These are phyloP conservation scores for Myotis brandtii DNA, from an alignment of 2,113 vertebrate species.

Conservation along the genomic window DNA sequence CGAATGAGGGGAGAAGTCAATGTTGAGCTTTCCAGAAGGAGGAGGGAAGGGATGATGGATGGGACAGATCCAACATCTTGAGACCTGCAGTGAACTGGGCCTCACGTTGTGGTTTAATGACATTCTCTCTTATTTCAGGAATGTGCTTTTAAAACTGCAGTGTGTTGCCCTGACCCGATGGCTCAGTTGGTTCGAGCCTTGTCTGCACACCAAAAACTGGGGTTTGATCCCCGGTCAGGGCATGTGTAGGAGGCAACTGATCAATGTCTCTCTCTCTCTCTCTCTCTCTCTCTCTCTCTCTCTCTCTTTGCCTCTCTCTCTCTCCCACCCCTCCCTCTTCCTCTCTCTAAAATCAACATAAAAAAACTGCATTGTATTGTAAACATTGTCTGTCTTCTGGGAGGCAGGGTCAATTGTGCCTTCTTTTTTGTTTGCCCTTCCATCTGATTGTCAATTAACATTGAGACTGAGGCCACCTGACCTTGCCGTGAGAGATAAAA, in stretches of 20 bases:
- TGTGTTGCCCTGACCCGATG: neutral
- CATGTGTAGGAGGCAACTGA: neutral
- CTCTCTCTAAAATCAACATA: neutral
- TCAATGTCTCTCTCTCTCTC: too few relatives aligned
- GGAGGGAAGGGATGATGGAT: neutral
- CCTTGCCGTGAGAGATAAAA: neutral
- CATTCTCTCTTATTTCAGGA: neutral
- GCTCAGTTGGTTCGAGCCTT: neutral
- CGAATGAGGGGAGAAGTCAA: neutral
- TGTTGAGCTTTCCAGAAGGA: neutral
- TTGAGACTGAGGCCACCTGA: neutral
- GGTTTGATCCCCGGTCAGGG: neutral
- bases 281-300: too few relatives aligned
- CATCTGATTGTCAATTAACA: neutral
- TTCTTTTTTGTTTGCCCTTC: neutral
- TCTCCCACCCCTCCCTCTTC: neutral
- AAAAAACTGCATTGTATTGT: neutral
- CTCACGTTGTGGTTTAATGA: neutral
- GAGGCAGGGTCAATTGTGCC: neutral
- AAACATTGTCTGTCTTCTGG: neutral
- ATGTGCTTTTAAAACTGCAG: neutral
- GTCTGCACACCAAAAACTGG: neutral
- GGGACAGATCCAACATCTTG: fast-evolving
- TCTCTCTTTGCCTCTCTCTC: too few relatives aligned
- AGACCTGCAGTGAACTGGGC: neutral